Evolutionary conservation across 2,888 invertebrate species (phyloP).

Genomic region (Pherbina coryleti): DNA sequence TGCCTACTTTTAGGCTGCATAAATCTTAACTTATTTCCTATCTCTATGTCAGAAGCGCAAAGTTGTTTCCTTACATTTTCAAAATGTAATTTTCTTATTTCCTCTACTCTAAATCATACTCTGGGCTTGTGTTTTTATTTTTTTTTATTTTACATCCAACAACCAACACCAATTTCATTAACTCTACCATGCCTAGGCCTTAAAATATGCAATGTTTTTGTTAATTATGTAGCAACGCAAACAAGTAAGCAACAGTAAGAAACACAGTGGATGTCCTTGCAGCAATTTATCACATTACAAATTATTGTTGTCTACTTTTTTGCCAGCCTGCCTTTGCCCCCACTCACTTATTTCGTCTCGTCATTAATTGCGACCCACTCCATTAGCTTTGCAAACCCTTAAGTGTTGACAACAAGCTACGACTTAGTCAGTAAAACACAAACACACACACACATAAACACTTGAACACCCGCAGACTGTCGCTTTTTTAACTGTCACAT

Average conservation of each 20-base stretch:
- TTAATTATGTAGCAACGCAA: conserved; percentile 1
- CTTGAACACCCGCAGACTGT: not conserved
- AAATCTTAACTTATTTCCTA: too few species aligned
- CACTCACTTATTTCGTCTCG: not conserved
- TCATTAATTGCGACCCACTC: not conserved
- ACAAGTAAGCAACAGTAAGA: not conserved
- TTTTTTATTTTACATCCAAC: not conserved
- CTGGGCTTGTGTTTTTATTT: not conserved
- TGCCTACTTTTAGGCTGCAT: not conserved
- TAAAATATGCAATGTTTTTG: conserved; percentile 17
- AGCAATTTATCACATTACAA: conserved; percentile 20
- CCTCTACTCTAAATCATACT: not conserved
- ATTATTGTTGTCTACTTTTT: conserved; percentile 18
- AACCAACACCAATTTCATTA: too few species aligned
- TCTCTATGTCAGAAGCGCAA: not conserved
- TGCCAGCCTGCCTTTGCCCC: not conserved
- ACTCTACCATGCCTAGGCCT: not conserved
- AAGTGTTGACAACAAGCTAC: conserved; percentile 1
- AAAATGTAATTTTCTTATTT: not conserved
- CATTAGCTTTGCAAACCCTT: not conserved
- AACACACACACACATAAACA: not conserved
- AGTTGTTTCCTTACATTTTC: not conserved
- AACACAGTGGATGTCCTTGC: not conserved
- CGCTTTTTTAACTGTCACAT: not conserved
- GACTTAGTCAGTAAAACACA: not conserved